These are phyloP conservation scores for Aphaenogaster rudis DNA, from an alignment of 1,140 invertebrate genomes.

Conservation along the genomic window DNA sequence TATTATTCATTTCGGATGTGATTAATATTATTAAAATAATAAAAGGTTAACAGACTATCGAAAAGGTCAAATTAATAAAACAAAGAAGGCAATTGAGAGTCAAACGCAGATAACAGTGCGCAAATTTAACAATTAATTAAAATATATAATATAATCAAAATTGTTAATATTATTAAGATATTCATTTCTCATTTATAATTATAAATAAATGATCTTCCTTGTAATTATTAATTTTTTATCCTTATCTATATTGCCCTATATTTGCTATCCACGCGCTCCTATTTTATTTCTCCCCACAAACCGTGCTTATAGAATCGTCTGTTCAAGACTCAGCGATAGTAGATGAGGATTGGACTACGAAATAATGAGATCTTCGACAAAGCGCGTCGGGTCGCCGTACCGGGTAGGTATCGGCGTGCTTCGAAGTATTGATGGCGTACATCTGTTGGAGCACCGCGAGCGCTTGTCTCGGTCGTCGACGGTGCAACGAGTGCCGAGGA, in stretches of 20 bases:
- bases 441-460: conserved; percentile 75
- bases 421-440: conserved; percentile 79
- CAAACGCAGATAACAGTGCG: no score
- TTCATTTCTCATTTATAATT: background rate
- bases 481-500: conserved; percentile 76
- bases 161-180: background rate
- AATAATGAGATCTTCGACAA: background rate
- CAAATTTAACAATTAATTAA: no score
- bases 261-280: background rate
- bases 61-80: no score
- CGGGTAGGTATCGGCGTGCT: conserved; percentile 75
- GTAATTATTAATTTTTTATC: background rate
- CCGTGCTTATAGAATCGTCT: background rate
- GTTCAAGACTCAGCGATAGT: background rate
- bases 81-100: no score
- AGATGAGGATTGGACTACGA: background rate
- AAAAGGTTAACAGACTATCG: no score
- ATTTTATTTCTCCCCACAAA: conserved; percentile 2
- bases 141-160: no score
- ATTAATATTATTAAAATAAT: background rate
- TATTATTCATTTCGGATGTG: background rate
- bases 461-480: conserved; percentile 68
- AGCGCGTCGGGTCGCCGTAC: conserved; percentile 56
- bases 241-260: background rate
- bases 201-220: background rate